A percentile compares a stretch with the other conserved stretches of the same genome.
Conservation (phyloP, 2,888 invertebrate species). For the Teleiodes luculella region DNA sequence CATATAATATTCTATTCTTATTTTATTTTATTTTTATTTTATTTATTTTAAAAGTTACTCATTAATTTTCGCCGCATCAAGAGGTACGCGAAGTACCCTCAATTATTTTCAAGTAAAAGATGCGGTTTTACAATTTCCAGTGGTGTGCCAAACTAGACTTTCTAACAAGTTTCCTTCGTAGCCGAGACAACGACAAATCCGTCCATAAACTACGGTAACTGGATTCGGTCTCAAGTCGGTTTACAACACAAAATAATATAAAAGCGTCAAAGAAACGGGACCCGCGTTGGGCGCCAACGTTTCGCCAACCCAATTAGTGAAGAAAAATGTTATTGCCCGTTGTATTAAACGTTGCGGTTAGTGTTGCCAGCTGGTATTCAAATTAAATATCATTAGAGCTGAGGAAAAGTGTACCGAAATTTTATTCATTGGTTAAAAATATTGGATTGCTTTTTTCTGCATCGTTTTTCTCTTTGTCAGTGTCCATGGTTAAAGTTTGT, state of each 20-base stretch:
- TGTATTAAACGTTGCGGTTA: slow-evolving; percentile 7
- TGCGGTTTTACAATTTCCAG: background rate
- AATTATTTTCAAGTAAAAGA: too few species aligned
- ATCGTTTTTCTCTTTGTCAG: too few species aligned
- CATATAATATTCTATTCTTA: too few species aligned
- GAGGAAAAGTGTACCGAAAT: too few species aligned
- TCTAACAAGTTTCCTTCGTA: background rate
- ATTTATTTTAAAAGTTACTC: too few species aligned
- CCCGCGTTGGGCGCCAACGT: slow-evolving; percentile 2
- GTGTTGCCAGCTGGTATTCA: background rate
- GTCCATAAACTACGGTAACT: background rate
- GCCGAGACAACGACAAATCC: slow-evolving; percentile 1
- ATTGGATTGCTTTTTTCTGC: too few species aligned
- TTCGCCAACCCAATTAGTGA: background rate
- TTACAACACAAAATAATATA: background rate
- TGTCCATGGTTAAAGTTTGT: too few species aligned
- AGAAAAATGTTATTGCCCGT: slow-evolving; percentile 7
- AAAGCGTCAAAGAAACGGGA: background rate
- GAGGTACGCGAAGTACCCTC: too few species aligned
- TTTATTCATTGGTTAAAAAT: too few species aligned
- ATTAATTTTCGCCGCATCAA: too few species aligned
- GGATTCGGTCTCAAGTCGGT: background rate
- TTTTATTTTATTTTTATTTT: too few species aligned
- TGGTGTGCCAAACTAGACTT: background rate
- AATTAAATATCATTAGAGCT: background rate